Percentiles rank a stretch among this genome's conserved stretches.
Conservation (phyloP, 2,888 invertebrate genomes). For the Polydrusus tereticollis region DNA sequence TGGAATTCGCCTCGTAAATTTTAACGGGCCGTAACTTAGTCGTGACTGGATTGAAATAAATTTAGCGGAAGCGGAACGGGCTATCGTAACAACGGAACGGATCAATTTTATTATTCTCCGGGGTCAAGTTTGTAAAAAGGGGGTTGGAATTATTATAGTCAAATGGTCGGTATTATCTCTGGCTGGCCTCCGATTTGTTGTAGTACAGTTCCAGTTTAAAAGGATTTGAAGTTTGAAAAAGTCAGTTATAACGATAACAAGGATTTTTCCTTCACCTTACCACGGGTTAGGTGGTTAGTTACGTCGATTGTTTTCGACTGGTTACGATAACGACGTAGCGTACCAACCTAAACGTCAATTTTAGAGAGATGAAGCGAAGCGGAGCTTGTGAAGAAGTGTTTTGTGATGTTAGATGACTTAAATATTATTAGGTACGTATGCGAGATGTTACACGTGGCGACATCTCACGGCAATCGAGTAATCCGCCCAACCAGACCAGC, state of each 20-base stretch:
- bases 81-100: slow-evolving; percentile 2
- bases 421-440: too few relatives aligned
- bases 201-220: neutral
- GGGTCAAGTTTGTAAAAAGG: slow-evolving; percentile 29
- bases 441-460: too few relatives aligned
- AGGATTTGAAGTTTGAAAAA: neutral
- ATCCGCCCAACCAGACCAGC: too few relatives aligned
- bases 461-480: too few relatives aligned
- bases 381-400: too few relatives aligned
- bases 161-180: neutral
- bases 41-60: slow-evolving; percentile 30
- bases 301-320: too few relatives aligned
- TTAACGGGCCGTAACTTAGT: slow-evolving; percentile 16
- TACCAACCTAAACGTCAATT: too few relatives aligned
- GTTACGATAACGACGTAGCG: too few relatives aligned
- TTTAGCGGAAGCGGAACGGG: slow-evolving; percentile 22
- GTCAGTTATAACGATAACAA: neutral
- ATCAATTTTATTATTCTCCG: slow-evolving; percentile 34
- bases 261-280: too few relatives aligned
- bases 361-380: too few relatives aligned
- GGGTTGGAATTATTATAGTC: slow-evolving; percentile 3
- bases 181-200: neutral
- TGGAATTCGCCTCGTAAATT: slow-evolving; percentile 12
- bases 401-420: too few relatives aligned
- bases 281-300: too few relatives aligned